Evolutionary conservation across 2,113 vertebrate species (phyloP).

Genomic region (Lepus americanus): DNA sequence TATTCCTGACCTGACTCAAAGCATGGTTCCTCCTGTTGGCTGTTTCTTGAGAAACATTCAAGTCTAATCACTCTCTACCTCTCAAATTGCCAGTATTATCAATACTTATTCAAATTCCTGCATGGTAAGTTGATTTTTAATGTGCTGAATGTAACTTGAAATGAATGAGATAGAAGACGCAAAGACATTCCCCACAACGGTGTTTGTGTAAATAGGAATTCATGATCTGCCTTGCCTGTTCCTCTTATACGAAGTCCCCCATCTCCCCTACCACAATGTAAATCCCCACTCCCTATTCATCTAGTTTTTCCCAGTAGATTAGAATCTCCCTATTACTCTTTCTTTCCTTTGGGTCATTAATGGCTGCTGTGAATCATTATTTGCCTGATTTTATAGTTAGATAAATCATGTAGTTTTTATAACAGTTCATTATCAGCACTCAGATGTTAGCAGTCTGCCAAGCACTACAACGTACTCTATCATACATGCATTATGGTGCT

Average conservation of each 20-base stretch:
- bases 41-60: background rate
- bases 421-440: conserved; percentile 34
- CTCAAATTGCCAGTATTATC: background rate
- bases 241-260: background rate
- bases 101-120: background rate
- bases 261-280: conserved; percentile 16
- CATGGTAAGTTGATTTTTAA: background rate
- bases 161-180: conserved; percentile 9
- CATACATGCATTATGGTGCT: background rate
- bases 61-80: background rate
- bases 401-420: conserved; percentile 12
- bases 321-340: conserved; percentile 58
- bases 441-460: background rate
- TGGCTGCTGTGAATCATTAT: conserved; percentile 21
- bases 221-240: background rate
- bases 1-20: background rate
- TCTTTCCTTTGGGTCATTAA: conserved; percentile 56
- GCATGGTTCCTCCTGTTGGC: background rate
- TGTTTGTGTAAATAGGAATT: conserved; percentile 3
- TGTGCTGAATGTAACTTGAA: background rate
- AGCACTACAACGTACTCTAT: background rate
- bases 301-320: conserved; percentile 40
- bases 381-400: conserved; percentile 28
- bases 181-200: background rate
- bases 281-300: conserved; percentile 49